Conservation (phyloP, 2,113 vertebrate genomes). For the Hemibagrus wyckioides region DNA sequence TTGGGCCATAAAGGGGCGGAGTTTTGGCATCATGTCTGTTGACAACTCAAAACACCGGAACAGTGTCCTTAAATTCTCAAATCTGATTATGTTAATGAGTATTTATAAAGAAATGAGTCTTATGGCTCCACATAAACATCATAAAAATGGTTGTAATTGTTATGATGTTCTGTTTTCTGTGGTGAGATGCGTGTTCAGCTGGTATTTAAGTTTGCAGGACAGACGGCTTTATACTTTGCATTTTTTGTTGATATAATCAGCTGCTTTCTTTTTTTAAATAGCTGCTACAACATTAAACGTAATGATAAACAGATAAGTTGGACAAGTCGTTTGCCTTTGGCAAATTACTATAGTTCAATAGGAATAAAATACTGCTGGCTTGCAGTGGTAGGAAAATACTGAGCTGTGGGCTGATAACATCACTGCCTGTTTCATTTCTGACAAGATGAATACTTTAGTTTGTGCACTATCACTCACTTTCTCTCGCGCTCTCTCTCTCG, state of each 20-base stretch:
- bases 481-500: slow-evolving; percentile 19
- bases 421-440: background rate
- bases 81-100: background rate
- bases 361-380: background rate
- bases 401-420: background rate
- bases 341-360: background rate
- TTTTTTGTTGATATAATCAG: background rate
- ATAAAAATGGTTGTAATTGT: background rate
- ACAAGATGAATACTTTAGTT: background rate
- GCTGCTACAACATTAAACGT: background rate
- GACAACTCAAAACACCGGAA: slow-evolving; percentile 52
- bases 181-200: too few species aligned
- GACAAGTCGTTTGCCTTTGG: background rate
- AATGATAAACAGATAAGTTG: background rate
- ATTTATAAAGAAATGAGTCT: too few species aligned
- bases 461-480: too few species aligned
- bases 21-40: slow-evolving; percentile 64
- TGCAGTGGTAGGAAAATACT: background rate
- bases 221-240: background rate
- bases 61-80: background rate
- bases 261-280: background rate
- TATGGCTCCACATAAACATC: background rate
- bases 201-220: too few species aligned
- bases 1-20: slow-evolving; percentile 58
- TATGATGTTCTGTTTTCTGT: background rate